Evolutionary conservation across 2,888 invertebrate genomes (phyloP).

Genomic region (Thera britannica): DNA sequence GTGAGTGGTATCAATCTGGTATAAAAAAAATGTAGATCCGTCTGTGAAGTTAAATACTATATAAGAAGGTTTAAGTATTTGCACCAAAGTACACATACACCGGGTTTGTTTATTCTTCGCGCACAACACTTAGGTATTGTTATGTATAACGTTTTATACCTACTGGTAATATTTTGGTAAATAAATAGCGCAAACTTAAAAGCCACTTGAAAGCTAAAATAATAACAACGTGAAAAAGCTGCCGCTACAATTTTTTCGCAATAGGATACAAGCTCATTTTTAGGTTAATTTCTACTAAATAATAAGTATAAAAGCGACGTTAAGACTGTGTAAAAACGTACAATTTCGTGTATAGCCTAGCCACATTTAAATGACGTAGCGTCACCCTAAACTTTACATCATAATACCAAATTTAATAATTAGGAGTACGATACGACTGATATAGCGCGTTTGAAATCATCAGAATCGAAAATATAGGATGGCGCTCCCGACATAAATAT

Average conservation of each 20-base stretch:
- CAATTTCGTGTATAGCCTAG: slow-evolving; percentile 54
- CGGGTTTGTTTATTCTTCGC: no score
- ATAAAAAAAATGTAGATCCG: no score
- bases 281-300: slow-evolving; percentile 46
- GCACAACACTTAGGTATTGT: no score
- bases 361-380: slow-evolving; percentile 60
- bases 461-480: slow-evolving; percentile 66
- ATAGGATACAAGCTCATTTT: slow-evolving; percentile 48
- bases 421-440: slow-evolving; percentile 16
- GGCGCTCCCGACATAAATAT: slow-evolving; percentile 68
- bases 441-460: slow-evolving; percentile 8
- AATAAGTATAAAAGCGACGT: slow-evolving; percentile 47
- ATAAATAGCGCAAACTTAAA: slow-evolving; percentile 12
- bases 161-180: background rate
- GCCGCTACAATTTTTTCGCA: slow-evolving; percentile 48
- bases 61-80: no score
- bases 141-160: background rate
- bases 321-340: slow-evolving; percentile 56
- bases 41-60: no score
- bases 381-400: slow-evolving; percentile 67
- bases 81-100: no score
- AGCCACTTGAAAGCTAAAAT: slow-evolving; percentile 26
- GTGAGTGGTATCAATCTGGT: no score
- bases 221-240: slow-evolving; percentile 46
- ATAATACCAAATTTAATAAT: slow-evolving; percentile 25